Conservation (phyloP, 1,140 invertebrate species). For the Drosophila arawakana region DNA sequence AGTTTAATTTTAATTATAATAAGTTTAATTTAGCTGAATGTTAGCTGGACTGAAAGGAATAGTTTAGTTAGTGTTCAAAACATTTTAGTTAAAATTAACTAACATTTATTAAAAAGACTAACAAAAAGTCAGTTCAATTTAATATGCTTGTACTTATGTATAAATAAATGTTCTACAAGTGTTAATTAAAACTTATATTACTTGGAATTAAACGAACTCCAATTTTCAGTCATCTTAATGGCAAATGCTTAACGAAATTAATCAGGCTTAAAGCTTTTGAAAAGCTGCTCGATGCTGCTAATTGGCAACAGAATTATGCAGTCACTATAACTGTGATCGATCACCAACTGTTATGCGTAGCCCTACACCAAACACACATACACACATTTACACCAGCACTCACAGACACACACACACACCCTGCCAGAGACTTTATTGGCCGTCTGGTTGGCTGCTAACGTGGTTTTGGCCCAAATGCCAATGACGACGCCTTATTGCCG, state of each 20-base stretch:
- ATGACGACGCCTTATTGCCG: not conserved
- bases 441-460: conserved; percentile 2
- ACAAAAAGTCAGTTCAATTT: no score
- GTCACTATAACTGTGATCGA: conserved; percentile 17
- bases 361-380: conserved; percentile 15
- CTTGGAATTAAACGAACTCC: no score
- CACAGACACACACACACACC: conserved; percentile 12
- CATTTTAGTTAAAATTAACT: no score
- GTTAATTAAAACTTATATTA: not conserved
- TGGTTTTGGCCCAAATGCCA: not conserved
- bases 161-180: not conserved
- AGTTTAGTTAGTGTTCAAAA: no score
- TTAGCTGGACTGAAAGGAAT: no score
- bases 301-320: conserved; percentile 4
- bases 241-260: conserved; percentile 1
- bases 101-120: no score
- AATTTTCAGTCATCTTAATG: not conserved
- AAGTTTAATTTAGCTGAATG: no score
- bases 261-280: conserved; percentile 9
- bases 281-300: not conserved
- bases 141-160: no score
- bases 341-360: not conserved
- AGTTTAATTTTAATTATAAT: not conserved
- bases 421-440: not conserved
- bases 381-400: conserved; percentile 7